Evolutionary conservation across 2,888 invertebrate genomes (phyloP).

Genomic region (Marasmarcha lunaedactyla): DNA sequence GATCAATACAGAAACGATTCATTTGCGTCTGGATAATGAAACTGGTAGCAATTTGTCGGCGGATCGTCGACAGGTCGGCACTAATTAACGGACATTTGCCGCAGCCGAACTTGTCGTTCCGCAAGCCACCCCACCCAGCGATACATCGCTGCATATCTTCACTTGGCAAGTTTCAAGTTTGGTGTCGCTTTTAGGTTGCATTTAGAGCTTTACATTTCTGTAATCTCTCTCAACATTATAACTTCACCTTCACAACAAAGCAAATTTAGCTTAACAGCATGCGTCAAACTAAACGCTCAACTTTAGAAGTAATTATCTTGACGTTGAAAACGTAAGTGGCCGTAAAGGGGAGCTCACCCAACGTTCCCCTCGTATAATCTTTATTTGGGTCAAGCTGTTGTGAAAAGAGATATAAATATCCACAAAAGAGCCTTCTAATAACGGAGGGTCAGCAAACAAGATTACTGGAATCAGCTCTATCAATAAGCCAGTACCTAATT

Average conservation of each 20-base stretch:
- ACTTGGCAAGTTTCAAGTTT: constrained; percentile 19
- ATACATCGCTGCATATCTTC: constrained; percentile 19
- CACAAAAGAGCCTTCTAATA: constrained; percentile 19
- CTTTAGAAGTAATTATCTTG: constrained; percentile 29
- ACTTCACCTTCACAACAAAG: not conserved
- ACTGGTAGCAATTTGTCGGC: constrained; percentile 49
- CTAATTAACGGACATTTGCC: constrained; percentile 60
- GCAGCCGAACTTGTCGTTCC: constrained; percentile 47
- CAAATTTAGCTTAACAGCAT: not conserved
- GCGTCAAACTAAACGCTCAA: not conserved
- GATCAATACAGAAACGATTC: constrained; percentile 23
- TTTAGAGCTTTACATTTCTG: constrained; percentile 10
- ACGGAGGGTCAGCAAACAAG: constrained; percentile 15
- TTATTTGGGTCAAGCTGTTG: constrained; percentile 34
- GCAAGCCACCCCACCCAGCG: constrained; percentile 23
- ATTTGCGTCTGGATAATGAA: constrained; percentile 39
- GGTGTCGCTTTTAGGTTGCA: constrained; percentile 20
- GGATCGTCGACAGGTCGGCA: constrained; percentile 43
- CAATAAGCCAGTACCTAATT: not conserved
- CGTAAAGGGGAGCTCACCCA: constrained; percentile 24
- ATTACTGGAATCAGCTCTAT: constrained; percentile 10
- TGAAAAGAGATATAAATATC: constrained; percentile 22
- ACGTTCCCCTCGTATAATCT: constrained; percentile 27
- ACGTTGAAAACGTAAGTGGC: constrained; percentile 34
- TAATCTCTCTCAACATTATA: too few species aligned